Base-by-base conservation (phyloP, 1,140 invertebrate genomes). In the Drusus annulatus region DNA sequence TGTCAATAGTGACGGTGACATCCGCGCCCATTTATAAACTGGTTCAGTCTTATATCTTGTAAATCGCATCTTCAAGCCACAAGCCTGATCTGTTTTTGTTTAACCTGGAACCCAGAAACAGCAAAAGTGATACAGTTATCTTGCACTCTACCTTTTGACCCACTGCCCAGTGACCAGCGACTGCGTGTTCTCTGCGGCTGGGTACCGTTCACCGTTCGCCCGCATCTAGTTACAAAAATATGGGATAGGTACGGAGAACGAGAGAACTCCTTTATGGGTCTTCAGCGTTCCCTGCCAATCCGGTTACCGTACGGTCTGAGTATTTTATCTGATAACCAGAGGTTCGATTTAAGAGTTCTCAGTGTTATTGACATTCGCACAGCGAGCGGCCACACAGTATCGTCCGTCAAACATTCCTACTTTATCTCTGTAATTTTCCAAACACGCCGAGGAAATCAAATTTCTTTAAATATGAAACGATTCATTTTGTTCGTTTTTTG, bases 151-250 rank as follows among this genome's bases (percentile, higher is more conserved):
- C 63, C 63, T 65, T 65, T 15, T 65, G 63, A 65, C 63, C 63
- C 31, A 65, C 23, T 31, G 25, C 76, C 58, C 75, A 74, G 74
- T 50, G 23, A 51, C 21, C 45, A 4, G 5, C 31, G 5, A 8
- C 8, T 4, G 8, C 31, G 5, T 0, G 5, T 36, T 36, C 31
- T 36, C 6, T 36, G 31, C 0, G 2, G 76, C 36, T 56, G 76
- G 17, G 80, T 83, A 81, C 82, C 82, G 82, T 83, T 80, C 63
- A 81, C 82, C 82, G 82, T 83, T 80, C 63, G 50, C 58, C 58
- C 54, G 45, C n/a, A 78, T 79, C 78, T 76, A 28, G 75, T 74
- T 56, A 63, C 81, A 80, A 80, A 82, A 82, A 80, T 79, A 79
- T 28, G 69, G 28, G 28, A 74, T 13, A 36, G 31, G 31, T 36